Conservation (phyloP, 1,140 invertebrate genomes). For the Drosophila nannoptera region DNA sequence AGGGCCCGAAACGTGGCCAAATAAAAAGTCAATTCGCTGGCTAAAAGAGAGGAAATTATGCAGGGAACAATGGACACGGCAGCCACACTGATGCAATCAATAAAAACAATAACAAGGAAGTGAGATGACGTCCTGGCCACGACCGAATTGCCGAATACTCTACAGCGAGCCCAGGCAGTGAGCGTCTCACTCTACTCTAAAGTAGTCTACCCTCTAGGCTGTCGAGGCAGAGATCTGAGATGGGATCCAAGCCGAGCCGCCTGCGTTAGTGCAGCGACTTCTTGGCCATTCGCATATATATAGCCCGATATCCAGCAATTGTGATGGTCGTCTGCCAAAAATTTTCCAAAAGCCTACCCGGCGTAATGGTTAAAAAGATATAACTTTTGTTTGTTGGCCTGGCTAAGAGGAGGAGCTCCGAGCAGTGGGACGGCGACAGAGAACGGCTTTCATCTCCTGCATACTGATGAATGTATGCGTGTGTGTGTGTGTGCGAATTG, state of each 20-base stretch:
- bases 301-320: constrained; percentile 28
- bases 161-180: too few relatives aligned
- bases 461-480: constrained; percentile 63
- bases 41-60: constrained; percentile 40
- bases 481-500: constrained; percentile 46
- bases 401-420: constrained; percentile 33
- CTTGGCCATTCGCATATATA: constrained; percentile 15
- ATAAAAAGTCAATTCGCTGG: constrained; percentile 52
- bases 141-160: constrained; percentile 19
- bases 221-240: too few relatives aligned
- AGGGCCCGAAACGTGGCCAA: constrained; percentile 13
- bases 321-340: constrained; percentile 31
- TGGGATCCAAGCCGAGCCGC: too few relatives aligned
- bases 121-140: background rate
- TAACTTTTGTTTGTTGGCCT: constrained; percentile 64
- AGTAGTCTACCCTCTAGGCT: background rate
- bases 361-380: constrained; percentile 60
- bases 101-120: constrained; percentile 50
- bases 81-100: constrained; percentile 63
- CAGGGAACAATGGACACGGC: constrained; percentile 44
- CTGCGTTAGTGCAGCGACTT: background rate
- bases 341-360: constrained; percentile 47
- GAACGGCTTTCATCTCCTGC: constrained; percentile 64
- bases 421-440: constrained; percentile 3
- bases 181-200: too few relatives aligned